These are phyloP conservation scores for Orchestia grillus DNA, from an alignment of 1,140 invertebrate genomes.

Conservation along the genomic window DNA sequence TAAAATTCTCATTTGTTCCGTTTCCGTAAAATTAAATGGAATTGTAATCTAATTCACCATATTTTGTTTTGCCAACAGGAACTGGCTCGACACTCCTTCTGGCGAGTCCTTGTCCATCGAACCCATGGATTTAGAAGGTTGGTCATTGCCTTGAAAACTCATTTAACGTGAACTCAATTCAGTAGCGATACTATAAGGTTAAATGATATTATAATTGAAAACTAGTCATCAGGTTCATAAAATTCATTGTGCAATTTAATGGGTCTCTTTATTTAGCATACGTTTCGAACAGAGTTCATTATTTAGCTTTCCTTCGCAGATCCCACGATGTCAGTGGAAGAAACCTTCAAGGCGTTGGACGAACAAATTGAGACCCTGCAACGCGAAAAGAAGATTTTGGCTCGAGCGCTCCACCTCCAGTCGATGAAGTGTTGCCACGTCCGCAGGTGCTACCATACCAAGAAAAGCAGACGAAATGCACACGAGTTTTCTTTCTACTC, in stretches of 20 bases:
- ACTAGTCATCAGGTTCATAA: background rate
- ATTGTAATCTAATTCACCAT: background rate
- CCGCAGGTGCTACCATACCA: background rate
- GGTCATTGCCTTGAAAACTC: background rate
- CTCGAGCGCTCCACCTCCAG: background rate
- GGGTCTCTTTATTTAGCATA: background rate
- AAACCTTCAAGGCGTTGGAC: background rate
- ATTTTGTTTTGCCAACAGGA: background rate
- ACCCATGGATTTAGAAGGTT: background rate
- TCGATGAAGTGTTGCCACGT: background rate
- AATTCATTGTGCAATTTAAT: background rate
- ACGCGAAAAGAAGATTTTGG: background rate
- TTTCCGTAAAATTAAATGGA: background rate
- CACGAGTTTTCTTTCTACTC: background rate
- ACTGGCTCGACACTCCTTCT: background rate
- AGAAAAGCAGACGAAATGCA: background rate
- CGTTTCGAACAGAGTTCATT: background rate
- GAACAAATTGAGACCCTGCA: background rate
- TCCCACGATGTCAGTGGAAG: conserved; percentile 6
- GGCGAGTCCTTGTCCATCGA: background rate
- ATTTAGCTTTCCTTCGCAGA: background rate
- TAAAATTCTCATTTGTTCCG: background rate
- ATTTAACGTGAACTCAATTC: background rate
- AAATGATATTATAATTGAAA: background rate
- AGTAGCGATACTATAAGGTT: too few species aligned